phyloP scores from a whole-genome alignment of 1,140 invertebrate genomes.

The Venustaconcha ellipsiformis region DNA sequence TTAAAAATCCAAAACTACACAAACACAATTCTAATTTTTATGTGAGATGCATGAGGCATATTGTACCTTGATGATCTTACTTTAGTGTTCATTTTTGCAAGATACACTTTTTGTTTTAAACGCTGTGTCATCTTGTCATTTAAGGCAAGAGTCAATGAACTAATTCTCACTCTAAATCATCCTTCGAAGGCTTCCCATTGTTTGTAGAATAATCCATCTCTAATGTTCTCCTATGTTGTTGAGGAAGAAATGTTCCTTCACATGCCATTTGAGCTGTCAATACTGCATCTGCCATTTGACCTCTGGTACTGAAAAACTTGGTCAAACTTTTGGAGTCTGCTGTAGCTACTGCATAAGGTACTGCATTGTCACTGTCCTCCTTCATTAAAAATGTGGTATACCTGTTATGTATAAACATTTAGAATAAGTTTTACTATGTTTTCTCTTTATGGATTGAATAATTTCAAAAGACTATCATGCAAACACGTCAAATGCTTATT shows the following conservation, averaged over 20 bases:
- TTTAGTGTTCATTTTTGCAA: too few species aligned
- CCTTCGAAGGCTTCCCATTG: slow-evolving; percentile 12
- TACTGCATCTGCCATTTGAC: slow-evolving; percentile 60
- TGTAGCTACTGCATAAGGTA: slow-evolving; percentile 63
- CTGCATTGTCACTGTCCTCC: slow-evolving; percentile 60
- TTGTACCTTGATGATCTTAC: too few species aligned
- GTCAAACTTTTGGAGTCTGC: slow-evolving; percentile 59
- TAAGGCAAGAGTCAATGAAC: too few species aligned
- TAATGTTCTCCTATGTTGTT: background rate
- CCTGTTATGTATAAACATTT: slow-evolving; percentile 45
- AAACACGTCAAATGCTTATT: too few species aligned
- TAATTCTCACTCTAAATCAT: slow-evolving; percentile 26
- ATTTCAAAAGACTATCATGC: too few species aligned
- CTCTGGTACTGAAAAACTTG: slow-evolving; percentile 55
- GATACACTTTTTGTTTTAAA: too few species aligned
- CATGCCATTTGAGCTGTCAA: slow-evolving; percentile 57
- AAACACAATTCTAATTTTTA: too few species aligned
- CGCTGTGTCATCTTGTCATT: too few species aligned
- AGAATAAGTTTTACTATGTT: too few species aligned
- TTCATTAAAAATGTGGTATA: slow-evolving; percentile 59
- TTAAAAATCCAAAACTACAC: too few species aligned
- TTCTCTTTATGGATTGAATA: too few species aligned
- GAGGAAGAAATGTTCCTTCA: slow-evolving; percentile 44
- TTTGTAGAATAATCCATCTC: slow-evolving; percentile 31
- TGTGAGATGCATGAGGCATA: too few species aligned